Evolutionary conservation across 1,140 invertebrate species (phyloP).

Genomic region (Drosophila repleta): DNA sequence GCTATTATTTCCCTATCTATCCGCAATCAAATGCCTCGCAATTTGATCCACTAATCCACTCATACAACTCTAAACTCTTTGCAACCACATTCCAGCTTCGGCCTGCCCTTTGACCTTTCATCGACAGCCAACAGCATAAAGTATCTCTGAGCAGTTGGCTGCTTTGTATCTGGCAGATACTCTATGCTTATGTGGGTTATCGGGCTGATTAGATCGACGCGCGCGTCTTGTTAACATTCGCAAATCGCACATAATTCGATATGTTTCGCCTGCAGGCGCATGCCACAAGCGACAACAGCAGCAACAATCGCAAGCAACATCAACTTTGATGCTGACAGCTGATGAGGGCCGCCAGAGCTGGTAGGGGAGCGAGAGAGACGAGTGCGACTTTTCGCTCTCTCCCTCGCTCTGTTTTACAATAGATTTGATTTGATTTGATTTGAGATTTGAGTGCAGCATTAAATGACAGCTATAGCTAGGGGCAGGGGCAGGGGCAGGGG

Average conservation of each 20-base stretch:
- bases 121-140: background rate
- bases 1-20: too few species aligned
- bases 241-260: slow-evolving; percentile 60
- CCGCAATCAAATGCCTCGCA: background rate
- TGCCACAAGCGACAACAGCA: slow-evolving; percentile 18
- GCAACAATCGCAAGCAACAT: slow-evolving; percentile 20
- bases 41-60: background rate
- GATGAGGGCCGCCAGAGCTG: slow-evolving; percentile 57
- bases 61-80: background rate
- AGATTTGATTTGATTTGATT: slow-evolving; percentile 60
- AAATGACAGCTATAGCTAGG: slow-evolving; percentile 9
- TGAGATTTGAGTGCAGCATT: slow-evolving; percentile 54
- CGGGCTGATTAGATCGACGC: slow-evolving; percentile 25
- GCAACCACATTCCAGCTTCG: background rate
- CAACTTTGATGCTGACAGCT: slow-evolving; percentile 61
- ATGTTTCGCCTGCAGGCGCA: slow-evolving; percentile 32
- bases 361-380: too few species aligned
- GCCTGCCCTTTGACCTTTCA: slow-evolving; percentile 16
- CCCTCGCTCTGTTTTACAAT: slow-evolving; percentile 30
- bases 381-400: too few species aligned
- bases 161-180: background rate
- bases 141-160: slow-evolving; percentile 7
- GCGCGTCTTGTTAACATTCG: slow-evolving; percentile 69
- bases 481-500: background rate
- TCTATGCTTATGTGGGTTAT: slow-evolving; percentile 65